Percentiles rank a stretch among this genome's conserved stretches.
phyloP scores from a whole-genome alignment of 2,113 vertebrate species.

The Indicator indicator region DNA sequence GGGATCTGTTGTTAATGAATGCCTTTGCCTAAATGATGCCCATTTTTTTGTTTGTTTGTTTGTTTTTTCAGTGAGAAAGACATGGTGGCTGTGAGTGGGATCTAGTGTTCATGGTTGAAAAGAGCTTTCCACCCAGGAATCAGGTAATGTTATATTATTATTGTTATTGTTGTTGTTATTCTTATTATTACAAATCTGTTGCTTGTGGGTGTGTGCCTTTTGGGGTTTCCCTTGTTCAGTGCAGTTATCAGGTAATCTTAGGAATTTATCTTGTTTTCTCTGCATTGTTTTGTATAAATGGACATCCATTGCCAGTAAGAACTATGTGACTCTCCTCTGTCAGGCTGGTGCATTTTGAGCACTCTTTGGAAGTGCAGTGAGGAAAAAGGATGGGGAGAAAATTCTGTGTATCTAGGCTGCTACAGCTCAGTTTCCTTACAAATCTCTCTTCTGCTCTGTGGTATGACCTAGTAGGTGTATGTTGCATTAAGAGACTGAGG shows the following conservation, averaged over 20 bases:
- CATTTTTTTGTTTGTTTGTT: constrained; percentile 47
- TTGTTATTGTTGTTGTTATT: not conserved
- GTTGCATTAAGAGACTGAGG: fast-evolving
- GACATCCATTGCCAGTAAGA: fast-evolving
- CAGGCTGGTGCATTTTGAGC: not conserved
- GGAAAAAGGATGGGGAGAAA: not conserved
- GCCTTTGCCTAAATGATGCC: constrained; percentile 38
- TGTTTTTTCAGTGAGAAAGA: constrained; percentile 62
- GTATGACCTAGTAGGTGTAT: not conserved
- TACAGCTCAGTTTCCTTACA: not conserved
- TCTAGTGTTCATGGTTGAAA: constrained; percentile 61
- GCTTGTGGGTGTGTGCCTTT: not conserved
- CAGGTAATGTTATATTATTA: constrained; percentile 58
- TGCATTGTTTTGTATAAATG: not conserved
- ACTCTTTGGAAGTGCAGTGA: fast-evolving
- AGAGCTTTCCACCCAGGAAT: constrained; percentile 1
- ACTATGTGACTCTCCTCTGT: not conserved
- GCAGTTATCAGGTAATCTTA: not conserved
- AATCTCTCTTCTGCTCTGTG: not conserved
- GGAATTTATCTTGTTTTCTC: not conserved
- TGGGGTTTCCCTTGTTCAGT: not conserved
- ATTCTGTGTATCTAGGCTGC: not conserved
- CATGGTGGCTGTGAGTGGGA: constrained; percentile 63
- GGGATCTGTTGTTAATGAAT: constrained; percentile 4
- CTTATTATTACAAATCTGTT: not conserved